Evolutionary conservation across 2,888 invertebrate genomes (phyloP).

Genomic region (Drosophila anomelani): DNA sequence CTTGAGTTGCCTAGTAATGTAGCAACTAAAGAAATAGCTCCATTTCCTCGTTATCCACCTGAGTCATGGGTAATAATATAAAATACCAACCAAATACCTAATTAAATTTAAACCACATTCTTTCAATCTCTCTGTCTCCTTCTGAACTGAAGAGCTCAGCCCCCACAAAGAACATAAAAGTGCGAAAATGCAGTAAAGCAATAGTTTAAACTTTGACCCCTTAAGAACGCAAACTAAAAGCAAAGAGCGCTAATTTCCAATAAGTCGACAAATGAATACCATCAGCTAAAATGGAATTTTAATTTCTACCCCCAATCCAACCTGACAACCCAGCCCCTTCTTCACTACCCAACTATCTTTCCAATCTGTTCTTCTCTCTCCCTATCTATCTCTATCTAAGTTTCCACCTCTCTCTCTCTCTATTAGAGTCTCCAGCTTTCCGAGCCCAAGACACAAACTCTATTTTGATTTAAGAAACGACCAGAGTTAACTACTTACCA

Average conservation of each 20-base stretch:
- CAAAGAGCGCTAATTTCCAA: constrained; percentile 65
- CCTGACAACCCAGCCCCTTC: constrained; percentile 27
- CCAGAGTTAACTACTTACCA: constrained; percentile 40
- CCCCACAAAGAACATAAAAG: constrained; percentile 34
- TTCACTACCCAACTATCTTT: constrained; percentile 40
- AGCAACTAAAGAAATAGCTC: constrained; percentile 93
- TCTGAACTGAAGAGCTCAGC: constrained; percentile 47
- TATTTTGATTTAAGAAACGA: constrained; percentile 56
- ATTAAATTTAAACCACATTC: constrained; percentile 69
- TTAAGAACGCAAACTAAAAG: constrained; percentile 42
- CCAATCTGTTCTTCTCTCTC: constrained; percentile 30
- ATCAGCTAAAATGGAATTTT: constrained; percentile 66
- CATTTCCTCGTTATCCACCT: constrained; percentile 95
- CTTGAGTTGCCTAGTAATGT: constrained; percentile 94
- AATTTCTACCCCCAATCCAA: constrained; percentile 45
- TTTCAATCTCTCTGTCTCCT: constrained; percentile 51
- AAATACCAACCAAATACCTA: constrained; percentile 78
- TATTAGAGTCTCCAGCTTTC: constrained; percentile 36
- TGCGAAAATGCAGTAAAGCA: constrained; percentile 37
- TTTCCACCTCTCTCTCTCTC: constrained; percentile 33
- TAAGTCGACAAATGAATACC: constrained; percentile 70
- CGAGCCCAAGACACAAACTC: constrained; percentile 54
- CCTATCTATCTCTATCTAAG: constrained; percentile 22
- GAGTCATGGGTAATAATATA: constrained; percentile 88
- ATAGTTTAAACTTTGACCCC: constrained; percentile 45